phyloP scores from a whole-genome alignment of 2,888 invertebrate genomes.

The Ormyrus pomaceus region DNA sequence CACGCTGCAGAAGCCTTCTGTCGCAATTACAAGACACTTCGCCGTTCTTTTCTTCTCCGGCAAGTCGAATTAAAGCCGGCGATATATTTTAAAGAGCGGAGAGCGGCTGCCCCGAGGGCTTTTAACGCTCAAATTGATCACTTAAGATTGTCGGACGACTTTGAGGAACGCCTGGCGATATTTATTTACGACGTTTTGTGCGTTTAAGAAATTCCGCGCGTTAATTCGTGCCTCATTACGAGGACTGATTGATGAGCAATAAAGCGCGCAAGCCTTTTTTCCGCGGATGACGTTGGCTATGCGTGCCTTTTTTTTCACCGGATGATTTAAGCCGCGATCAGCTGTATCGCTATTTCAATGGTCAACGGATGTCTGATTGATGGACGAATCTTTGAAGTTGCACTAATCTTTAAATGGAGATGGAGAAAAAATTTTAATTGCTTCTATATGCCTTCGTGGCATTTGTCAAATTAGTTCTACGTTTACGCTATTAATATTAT shows the following conservation, averaged over 20 bases:
- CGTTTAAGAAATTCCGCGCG: constrained; percentile 38
- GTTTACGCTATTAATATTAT: too few species aligned
- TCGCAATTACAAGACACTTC: constrained; percentile 51
- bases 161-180: constrained; percentile 38
- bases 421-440: too few species aligned
- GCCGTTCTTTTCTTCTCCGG: constrained; percentile 27
- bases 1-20: constrained; percentile 27
- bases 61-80: constrained; percentile 42
- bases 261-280: constrained; percentile 26
- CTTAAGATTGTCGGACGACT: constrained; percentile 46
- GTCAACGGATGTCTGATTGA: too few species aligned
- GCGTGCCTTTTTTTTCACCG: too few species aligned
- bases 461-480: too few species aligned
- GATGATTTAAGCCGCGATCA: too few species aligned
- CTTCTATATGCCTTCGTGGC: too few species aligned
- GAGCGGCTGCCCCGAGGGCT: not conserved
- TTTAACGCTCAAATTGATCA: constrained; percentile 47
- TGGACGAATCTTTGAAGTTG: too few species aligned
- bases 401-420: too few species aligned
- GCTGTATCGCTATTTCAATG: too few species aligned
- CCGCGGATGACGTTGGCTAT: not conserved
- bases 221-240: constrained; percentile 41
- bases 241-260: constrained; percentile 39
- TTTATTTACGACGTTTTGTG: constrained; percentile 44
- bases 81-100: constrained; percentile 30